Evolutionary conservation across 2,888 invertebrate species (phyloP), one percentile per base, ranked within the genome.

Genomic region (Biston stratarius): DNA sequence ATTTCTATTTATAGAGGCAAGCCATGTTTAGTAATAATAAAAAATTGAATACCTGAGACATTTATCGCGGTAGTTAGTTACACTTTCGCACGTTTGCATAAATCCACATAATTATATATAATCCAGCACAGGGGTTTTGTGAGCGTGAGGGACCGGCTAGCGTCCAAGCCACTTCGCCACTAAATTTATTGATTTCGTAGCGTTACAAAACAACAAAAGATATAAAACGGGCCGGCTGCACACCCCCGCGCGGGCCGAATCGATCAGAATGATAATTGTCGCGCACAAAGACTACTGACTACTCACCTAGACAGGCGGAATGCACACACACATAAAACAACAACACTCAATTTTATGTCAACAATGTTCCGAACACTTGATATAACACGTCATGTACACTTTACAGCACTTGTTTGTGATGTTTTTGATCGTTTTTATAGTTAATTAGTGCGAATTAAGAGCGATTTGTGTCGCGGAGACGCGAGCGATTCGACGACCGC

Each of bases 211-310:
- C 91, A 93, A 93, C 92, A 92, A 92, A 94, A 92, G 91, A 93
- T 91, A 92, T 90, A 91, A 92, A 92, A 91, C 89, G 87, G 85
- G 82, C 88, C 85, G 86, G 84, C 84, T 84, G 88, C 89, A 86
- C 90, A 86, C 92, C 90, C 91, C 89, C 92, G 89, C 91, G 88
- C 91, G 84, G 74, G 79, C 84, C 86, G 91, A 92, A 93, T 93
- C 93, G 93, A 93, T 92, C 87, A 87, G 83, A 91, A 92, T 92
- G 92, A 94, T 94, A 93, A 94, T 93, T 94, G 94, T 94, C 92
- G 90, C 91, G 89, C 92, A 93, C 92, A 92, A 92, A 91, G 90
- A 90, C 87, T 87, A 85, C 81, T 85, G 86, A 88, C 88, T 89
- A 92, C 92, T 92, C 90, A 91, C 90, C 92, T 91, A 91, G 88